These are phyloP conservation scores for Mola mola DNA, from an alignment of 2,113 vertebrate genomes.

Conservation along the genomic window DNA sequence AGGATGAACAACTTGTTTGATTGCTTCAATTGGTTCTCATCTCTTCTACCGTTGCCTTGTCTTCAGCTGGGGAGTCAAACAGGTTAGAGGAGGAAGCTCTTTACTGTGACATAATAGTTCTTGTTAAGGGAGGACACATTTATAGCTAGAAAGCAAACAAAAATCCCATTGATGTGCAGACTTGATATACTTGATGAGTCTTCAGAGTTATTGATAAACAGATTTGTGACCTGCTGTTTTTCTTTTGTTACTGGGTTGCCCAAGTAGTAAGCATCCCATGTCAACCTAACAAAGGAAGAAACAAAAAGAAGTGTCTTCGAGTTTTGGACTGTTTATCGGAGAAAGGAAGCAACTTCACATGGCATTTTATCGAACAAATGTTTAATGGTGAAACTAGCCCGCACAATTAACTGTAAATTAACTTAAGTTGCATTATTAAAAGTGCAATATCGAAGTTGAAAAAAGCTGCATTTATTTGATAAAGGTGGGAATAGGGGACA, in stretches of 20 bases:
- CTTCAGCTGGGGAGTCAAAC: background rate
- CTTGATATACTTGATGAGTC: conserved; percentile 1
- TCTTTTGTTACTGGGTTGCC: background rate
- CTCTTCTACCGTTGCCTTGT: background rate
- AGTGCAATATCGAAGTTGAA: too few species aligned
- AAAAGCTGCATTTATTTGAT: too few species aligned
- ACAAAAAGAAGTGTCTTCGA: too few species aligned
- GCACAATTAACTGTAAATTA: too few species aligned
- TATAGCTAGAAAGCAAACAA: conserved; percentile 5
- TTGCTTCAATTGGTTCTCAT: background rate
- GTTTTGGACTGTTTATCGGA: too few species aligned
- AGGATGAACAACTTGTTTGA: conserved; percentile 3
- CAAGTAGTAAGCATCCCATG: too few species aligned
- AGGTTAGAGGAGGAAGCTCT: conserved; percentile 27
- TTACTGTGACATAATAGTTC: conserved; percentile 24
- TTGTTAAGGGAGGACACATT: conserved; percentile 20
- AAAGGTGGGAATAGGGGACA: too few species aligned
- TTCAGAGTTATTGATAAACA: background rate
- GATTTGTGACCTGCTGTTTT: conserved; percentile 26
- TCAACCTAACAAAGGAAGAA: too few species aligned
- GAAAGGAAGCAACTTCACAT: too few species aligned
- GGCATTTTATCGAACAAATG: too few species aligned
- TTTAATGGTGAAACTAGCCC: too few species aligned
- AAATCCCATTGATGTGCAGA: conserved; percentile 10
- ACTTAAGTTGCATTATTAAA: too few species aligned